Evolutionary conservation across 2,113 vertebrate genomes (phyloP), one percentile per base, ranked within the genome.

Genomic region (Leiothrix lutea): DNA sequence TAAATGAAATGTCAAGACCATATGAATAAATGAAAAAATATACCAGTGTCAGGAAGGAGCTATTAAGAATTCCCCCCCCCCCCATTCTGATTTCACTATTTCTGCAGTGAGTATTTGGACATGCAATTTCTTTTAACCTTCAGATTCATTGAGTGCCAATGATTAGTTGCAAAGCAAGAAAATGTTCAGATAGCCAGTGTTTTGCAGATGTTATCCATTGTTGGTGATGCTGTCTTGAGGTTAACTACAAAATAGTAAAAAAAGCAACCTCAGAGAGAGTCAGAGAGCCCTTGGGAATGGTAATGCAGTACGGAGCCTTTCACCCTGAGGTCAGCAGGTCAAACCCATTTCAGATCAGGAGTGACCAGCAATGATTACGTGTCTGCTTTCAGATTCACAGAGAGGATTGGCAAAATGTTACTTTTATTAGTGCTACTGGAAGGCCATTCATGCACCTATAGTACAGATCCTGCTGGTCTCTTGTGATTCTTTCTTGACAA

Each of bases 131-230:
- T 91, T 94, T 96, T 88, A 94, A 90, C 72, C 47, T 86, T 88
- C 65, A 94, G 83, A 95, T 96, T 97, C 88, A 94, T 94, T 90
- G 93, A 92, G 90, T 96, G 95, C 64, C 72, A 93, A 54, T 95
- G 96, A 96, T 94, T 64, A 88, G 88, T 67, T 86, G 90, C 79
- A 90, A 94, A 93, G 79, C 24, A 78, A 88, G 87, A 94, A 79
- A 58, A 21, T 47, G 72, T 79, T 94, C 75, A 91, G 85, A 96
- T 90, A 87, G 35, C 44, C 89, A 92, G 93, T 60, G 77, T 74
- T 95, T 78, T 83, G 83, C 95, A 97, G 90, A 96, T 96, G 93
- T 95, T 95, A 95, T 94, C 91, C 81, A 92, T 92, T 95, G 96
- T 40, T 92, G 65, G 48, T 83, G 90, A 94, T 78, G 42, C 64